Evolutionary conservation across 2,113 vertebrate species (phyloP), one percentile per base, ranked within the genome.

Genomic region (Bombycilla garrulus): DNA sequence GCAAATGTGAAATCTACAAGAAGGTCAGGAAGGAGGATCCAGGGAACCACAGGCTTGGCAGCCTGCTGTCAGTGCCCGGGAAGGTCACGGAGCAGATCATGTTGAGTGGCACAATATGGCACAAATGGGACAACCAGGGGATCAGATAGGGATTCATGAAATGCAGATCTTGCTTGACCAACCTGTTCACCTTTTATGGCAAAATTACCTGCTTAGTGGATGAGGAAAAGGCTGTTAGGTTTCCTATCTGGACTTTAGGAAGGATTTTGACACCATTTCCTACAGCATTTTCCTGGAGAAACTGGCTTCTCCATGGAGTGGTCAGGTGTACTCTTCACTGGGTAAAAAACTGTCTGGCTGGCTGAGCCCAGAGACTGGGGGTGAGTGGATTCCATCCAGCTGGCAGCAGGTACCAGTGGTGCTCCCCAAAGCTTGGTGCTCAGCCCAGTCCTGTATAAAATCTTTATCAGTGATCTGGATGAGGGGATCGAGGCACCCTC

Each of bases 381-480:
- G 14, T 36, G 44, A 56, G n/a, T 14, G 26, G 56, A 50, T 58
- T 57, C 60, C 36, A 57, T 12, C 11, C 74, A 35, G 56, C 21
- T 25, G 31, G 12, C 23, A 61, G 40, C 10, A 0, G 0, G 42
- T 12, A 15, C 42, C 51, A 57, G 25, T 15, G 25, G 11, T 15
- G 35, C 1, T 12, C 21, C 10, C 21, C 57, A 36, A 26, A 26
- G 18, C 58, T 57, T 6, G 0, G 25, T 9, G 54, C 0, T 29
- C 45, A 14, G 35, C 2, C 26, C 50, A 36, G 44, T 2, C 28
- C 23, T 51, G 36, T 21, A n/a, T 1, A 38, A 51, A 2, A 2
- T 33, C 33, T 44, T 36, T 20, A 5, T 24, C 8, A 5, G 0
- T 3, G 15, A 2, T 58, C 8, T 36, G 36, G 18, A 19, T 2